phyloP scores from a whole-genome alignment of 2,113 vertebrate genomes.

The Dolichallabes microphthalmus region DNA sequence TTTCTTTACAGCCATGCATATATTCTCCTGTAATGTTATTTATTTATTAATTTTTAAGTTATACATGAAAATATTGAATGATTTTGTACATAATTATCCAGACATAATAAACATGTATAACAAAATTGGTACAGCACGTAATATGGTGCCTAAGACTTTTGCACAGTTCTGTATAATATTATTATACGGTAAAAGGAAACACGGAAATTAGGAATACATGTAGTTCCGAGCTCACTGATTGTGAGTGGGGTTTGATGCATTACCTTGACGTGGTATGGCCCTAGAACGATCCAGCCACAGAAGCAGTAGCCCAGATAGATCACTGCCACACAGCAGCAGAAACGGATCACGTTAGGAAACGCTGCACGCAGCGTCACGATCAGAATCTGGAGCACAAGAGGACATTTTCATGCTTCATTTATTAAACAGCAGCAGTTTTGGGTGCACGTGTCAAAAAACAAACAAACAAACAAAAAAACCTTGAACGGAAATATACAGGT shows the following conservation, averaged over 20 bases:
- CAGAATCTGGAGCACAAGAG: conserved; percentile 77
- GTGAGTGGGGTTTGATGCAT: not conserved
- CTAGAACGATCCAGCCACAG: conserved; percentile 96
- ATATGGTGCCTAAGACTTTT: no score
- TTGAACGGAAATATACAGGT: not conserved
- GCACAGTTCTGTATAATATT: not conserved
- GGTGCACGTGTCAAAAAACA: not conserved
- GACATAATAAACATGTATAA: no score
- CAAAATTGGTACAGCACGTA: no score
- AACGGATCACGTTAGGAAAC: conserved; percentile 90
- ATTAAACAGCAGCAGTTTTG: not conserved
- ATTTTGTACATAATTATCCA: no score
- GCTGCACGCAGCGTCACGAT: conserved; percentile 86
- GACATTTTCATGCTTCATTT: not conserved
- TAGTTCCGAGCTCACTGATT: no score
- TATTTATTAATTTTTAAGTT: no score
- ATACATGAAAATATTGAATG: no score
- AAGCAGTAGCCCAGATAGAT: conserved; percentile 97
- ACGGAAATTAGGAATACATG: not conserved
- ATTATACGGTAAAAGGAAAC: not conserved
- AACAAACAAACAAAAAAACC: not conserved
- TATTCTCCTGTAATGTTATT: no score
- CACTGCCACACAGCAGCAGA: conserved; percentile 91
- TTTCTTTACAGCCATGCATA: no score
- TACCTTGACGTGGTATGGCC: conserved; percentile 93